Conservation (phyloP, 2,797 vertebrate species). For the Helarctos malayanus region DNA sequence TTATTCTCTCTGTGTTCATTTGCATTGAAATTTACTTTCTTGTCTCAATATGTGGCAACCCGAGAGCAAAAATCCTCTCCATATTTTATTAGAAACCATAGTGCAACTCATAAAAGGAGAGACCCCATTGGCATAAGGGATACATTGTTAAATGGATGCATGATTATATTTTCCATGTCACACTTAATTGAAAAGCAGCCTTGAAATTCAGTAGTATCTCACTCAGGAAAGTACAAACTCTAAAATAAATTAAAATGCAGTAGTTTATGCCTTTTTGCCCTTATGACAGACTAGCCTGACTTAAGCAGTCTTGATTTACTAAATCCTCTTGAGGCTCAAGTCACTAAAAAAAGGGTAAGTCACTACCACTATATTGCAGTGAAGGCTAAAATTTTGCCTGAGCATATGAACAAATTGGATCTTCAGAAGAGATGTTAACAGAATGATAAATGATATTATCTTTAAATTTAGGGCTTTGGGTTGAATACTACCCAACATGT, state of each 20-base stretch:
- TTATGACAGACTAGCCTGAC: background rate
- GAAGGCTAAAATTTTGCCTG: constrained; percentile 56
- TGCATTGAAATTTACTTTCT: background rate
- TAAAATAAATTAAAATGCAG: background rate
- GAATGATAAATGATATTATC: constrained; percentile 55
- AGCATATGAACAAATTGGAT: constrained; percentile 29
- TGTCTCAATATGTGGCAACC: background rate
- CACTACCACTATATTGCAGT: background rate
- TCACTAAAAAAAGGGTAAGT: constrained; percentile 46
- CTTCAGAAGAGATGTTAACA: constrained; percentile 34
- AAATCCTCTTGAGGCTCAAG: background rate
- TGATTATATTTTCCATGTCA: background rate
- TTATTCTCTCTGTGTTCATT: background rate
- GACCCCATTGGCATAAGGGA: background rate
- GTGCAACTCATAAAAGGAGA: background rate
- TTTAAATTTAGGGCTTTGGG: constrained; percentile 32
- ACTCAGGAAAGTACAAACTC: constrained; percentile 13
- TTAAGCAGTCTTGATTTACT: constrained; percentile 34
- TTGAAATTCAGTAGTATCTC: constrained; percentile 16
- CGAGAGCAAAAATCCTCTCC: background rate
- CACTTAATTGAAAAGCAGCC: constrained; percentile 5
- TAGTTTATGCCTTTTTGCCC: constrained; percentile 22
- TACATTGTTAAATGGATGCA: background rate
- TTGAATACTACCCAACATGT: background rate
- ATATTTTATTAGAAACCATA: background rate